A percentile compares a stretch with the other conserved stretches of the same genome.
Evolutionary conservation across 2,888 invertebrate genomes (phyloP).

Genomic region (Eupeodes latifasciatus): DNA sequence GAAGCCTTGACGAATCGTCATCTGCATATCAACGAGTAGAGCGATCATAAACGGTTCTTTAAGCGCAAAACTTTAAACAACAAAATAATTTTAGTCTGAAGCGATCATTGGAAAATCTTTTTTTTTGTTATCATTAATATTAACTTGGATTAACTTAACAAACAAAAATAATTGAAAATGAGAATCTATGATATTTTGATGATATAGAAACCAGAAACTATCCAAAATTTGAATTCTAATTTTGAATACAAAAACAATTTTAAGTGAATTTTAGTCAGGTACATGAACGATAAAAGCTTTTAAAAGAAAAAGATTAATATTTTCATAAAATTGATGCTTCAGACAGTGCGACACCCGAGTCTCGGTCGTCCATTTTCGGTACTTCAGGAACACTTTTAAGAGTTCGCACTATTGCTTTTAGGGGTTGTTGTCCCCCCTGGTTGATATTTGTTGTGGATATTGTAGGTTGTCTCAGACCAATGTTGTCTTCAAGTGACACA

Average conservation of each 20-base stretch:
- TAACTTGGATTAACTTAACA: too few relatives aligned
- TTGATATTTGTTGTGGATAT: neutral
- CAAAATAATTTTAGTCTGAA: too few relatives aligned
- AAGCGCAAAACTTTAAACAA: too few relatives aligned
- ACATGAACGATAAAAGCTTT: neutral
- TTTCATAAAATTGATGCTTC: slow-evolving; percentile 10
- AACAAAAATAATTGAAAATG: too few relatives aligned
- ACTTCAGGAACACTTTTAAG: slow-evolving; percentile 34
- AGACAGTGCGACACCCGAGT: slow-evolving; percentile 60
- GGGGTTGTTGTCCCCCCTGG: neutral
- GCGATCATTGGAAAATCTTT: too few relatives aligned
- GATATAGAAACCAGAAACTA: neutral
- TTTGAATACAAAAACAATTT: neutral
- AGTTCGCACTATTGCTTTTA: slow-evolving; percentile 29
- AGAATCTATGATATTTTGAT: neutral
- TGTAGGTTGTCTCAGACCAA: slow-evolving; percentile 75
- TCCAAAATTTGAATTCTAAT: neutral
- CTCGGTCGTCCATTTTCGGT: slow-evolving; percentile 40
- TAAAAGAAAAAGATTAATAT: neutral
- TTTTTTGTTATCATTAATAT: too few relatives aligned
- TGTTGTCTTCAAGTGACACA: slow-evolving; percentile 82
- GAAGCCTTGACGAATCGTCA: too few relatives aligned
- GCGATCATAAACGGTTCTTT: too few relatives aligned
- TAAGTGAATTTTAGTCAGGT: slow-evolving; percentile 16
- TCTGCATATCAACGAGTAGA: too few relatives aligned